Base-by-base conservation (phyloP, 2,888 invertebrate genomes). In the Anthophora plumipes region DNA sequence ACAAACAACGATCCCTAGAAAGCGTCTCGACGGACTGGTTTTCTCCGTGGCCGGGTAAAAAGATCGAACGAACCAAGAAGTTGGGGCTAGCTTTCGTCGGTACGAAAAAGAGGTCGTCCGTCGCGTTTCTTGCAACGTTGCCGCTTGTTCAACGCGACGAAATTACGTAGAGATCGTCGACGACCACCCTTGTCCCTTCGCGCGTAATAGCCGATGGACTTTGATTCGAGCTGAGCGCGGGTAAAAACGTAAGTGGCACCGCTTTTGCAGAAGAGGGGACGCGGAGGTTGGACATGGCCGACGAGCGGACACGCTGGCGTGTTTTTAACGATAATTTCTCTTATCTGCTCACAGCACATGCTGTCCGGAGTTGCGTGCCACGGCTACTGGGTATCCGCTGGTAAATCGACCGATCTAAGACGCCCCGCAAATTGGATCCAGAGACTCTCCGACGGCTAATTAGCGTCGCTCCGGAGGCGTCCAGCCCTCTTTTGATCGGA, bases 261-360 rank as follows among this genome's bases (percentile, higher is more conserved):
- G 83, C 82, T 88, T 81, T 72, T 50, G 68, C 60, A 55, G 63
- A 63, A 67, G 80, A 61, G 46, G 43, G 43, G 25, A 25, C 25
- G 6, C 81, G 68, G 75, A 70, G 77, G 69, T 43, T 71, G 60
- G 59, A 77, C 50, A 64, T 6, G 59, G 22, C 50, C 74, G 80
- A 76, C 81, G 4, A 79, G 68, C 84, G 81, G 85, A 85, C 83
- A 80, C 64, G 83, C 77, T 72, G 83, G 82, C 83, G 85, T 83
- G 88, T 90, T 89, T 88, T 89, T 85, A 88, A 87, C 88, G 90
- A 90, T 91, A 90, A 91, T 90, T 90, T 85, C 84, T 85, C 91
- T 92, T 92, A 92, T 92, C 92, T 91, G 80, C 69, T 80, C 85
- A 87, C 83, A 90, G 90, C 92, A 92, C 91, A 90, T 92, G 92